These are phyloP conservation scores for Penaeus monodon DNA, from an alignment of 2,888 invertebrate genomes.

Conservation along the genomic window DNA sequence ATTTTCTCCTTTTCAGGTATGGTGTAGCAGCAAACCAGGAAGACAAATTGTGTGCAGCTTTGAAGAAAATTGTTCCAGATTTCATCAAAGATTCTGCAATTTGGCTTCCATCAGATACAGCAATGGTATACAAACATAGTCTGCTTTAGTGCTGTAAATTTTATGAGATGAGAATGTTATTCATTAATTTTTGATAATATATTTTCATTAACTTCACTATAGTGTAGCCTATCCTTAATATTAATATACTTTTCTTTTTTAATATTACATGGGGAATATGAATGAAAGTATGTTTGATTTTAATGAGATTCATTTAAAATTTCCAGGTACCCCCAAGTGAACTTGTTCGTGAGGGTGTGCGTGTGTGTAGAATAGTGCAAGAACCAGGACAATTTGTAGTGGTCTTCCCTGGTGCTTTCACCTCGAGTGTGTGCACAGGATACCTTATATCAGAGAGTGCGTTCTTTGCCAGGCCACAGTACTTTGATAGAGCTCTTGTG, in stretches of 20 bases:
- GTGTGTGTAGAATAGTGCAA: slow-evolving; percentile 84
- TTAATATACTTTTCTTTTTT: too few relatives aligned
- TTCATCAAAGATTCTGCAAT: slow-evolving; percentile 70
- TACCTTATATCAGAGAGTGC: slow-evolving; percentile 92
- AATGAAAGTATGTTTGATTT: too few relatives aligned
- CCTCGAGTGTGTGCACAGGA: slow-evolving; percentile 88
- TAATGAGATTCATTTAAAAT: too few relatives aligned
- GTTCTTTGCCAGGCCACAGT: slow-evolving; percentile 86
- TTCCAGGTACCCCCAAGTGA: slow-evolving; percentile 80
- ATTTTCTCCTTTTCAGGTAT: slow-evolving; percentile 72
- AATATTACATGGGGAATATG: too few relatives aligned
- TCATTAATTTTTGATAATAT: too few relatives aligned
- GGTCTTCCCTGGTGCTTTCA: slow-evolving; percentile 90
- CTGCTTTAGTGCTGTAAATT: not conserved
- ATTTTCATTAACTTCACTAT: too few relatives aligned
- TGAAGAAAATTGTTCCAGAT: slow-evolving; percentile 81
- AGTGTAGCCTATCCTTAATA: too few relatives aligned
- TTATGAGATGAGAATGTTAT: too few relatives aligned
- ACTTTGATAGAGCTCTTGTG: slow-evolving; percentile 75
- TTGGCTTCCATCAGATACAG: slow-evolving; percentile 92
- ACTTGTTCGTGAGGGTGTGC: slow-evolving; percentile 82
- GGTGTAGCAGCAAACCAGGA: slow-evolving; percentile 86
- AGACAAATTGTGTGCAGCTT: slow-evolving; percentile 80
- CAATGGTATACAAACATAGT: slow-evolving; percentile 71
- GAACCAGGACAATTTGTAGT: slow-evolving; percentile 89